Base-by-base conservation (phyloP, 2,797 vertebrate genomes). In the Argentina silus region DNA sequence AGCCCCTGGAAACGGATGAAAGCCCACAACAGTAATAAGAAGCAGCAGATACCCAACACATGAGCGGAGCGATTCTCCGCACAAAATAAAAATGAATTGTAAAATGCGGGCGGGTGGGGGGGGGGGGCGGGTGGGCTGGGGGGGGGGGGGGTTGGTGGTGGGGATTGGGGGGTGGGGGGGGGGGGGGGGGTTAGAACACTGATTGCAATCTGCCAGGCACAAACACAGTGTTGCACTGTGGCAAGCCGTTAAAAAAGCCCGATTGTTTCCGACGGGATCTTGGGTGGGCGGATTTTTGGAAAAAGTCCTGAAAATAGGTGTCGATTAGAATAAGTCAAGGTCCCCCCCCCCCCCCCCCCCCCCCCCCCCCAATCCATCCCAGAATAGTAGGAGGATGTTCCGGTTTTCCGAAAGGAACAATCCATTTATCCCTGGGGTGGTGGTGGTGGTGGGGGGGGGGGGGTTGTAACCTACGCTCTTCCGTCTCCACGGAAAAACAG, bases 1-100 rank as follows among this genome's bases (percentile, higher is more conserved):
- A 84, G 70, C 86, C 78, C 89, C 92, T 97, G 94, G 93, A 97
- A 94, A 90, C 80, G 90, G 95, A 97, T 96, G 94, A 97, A 96
- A 96, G 95, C 89, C 77, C 90, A 89, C 76, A 78, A 83, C 90
- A 94, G 92, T 95, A 96, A 96, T 94, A 93, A 93, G 93, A 96
- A 93, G 93, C 94, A 95, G 93, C 89, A 93, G 94, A 95, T 94
- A 94, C 90, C 87, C 89, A 87, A 93, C 93, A 93, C 93, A 94
- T 93, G 94, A 95, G 92, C 89, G 92, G 93, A 95, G 91, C 90
- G 92, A 94, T 95, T 96, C 93, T 94, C 91, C 91, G 87, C 86
- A 87, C 68, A 84, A 83, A 89, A 95, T 96, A 95, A 95, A 95
- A 95, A 95, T 92, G 92, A 95, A 95, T 94, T 95, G 94, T 95